Conservation (phyloP, 2,113 vertebrate genomes). For the Phylloscopus whistleri region DNA sequence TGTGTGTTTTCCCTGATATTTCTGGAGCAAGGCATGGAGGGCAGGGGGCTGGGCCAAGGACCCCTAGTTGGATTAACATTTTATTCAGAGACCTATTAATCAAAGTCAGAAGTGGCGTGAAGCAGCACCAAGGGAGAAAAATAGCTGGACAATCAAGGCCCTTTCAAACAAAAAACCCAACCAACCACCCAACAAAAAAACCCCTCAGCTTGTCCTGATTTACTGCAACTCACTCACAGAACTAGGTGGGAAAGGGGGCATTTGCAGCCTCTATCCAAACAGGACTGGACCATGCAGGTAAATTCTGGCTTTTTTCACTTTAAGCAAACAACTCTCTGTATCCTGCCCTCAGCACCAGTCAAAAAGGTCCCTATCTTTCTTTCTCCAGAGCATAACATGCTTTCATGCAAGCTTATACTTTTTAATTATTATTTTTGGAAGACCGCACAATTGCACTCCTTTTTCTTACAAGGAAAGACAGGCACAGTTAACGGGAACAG, state of each 20-base stretch:
- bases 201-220: slow-evolving; percentile 11
- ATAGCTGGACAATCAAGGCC: slow-evolving; percentile 23
- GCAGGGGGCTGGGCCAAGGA: slow-evolving; percentile 28
- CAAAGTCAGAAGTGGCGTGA: slow-evolving; percentile 73
- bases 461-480: slow-evolving; percentile 49
- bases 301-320: slow-evolving; percentile 59
- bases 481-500: slow-evolving; percentile 33
- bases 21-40: slow-evolving; percentile 36
- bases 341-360: slow-evolving; percentile 5
- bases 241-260: not conserved
- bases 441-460: not conserved
- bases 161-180: not conserved
- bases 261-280: slow-evolving; percentile 37
- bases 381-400: not conserved
- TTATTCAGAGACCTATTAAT: slow-evolving; percentile 79
- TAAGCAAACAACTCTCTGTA: slow-evolving; percentile 39
- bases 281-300: slow-evolving; percentile 29
- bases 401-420: slow-evolving; percentile 36
- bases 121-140: slow-evolving; percentile 60
- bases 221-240: not conserved
- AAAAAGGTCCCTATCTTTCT: slow-evolving; percentile 60
- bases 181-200: not conserved
- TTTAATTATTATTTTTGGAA: slow-evolving; percentile 65
- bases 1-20: slow-evolving; percentile 70
- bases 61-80: slow-evolving; percentile 69